phyloP scores from a whole-genome alignment of 2,797 vertebrate genomes.

The Gadopsis bispinosus region DNA sequence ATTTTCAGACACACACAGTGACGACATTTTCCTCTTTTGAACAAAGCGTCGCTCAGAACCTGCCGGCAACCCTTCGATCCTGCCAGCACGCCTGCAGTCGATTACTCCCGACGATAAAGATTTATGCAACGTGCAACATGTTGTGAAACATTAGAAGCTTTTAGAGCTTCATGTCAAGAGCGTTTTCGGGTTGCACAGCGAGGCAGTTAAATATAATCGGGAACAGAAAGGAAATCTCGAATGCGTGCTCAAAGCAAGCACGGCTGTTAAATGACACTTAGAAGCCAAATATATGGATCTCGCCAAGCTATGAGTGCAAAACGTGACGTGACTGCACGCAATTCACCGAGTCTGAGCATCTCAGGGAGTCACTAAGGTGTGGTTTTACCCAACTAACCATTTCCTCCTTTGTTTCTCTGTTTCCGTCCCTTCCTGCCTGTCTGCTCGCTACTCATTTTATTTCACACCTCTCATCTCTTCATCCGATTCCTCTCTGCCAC shows the following conservation, averaged over 20 bases:
- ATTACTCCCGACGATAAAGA: conserved; percentile 6
- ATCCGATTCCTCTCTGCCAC: background rate
- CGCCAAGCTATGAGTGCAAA: background rate
- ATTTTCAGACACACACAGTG: conserved; percentile 48
- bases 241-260: background rate
- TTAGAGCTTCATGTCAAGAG: background rate
- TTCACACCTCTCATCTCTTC: conserved; percentile 15
- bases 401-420: background rate
- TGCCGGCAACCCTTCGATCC: background rate
- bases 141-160: conserved; percentile 7
- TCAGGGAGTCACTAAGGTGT: background rate
- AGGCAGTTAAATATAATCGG: conserved; percentile 31
- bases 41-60: conserved; percentile 21
- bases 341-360: background rate
- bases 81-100: background rate
- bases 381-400: conserved; percentile 9
- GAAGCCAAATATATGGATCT: conserved; percentile 2
- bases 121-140: conserved; percentile 22
- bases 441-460: conserved; percentile 22
- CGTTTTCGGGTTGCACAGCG: background rate
- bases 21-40: conserved; percentile 31
- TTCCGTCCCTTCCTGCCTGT: background rate
- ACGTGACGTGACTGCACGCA: background rate
- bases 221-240: conserved; percentile 32
- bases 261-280: background rate